Evolutionary conservation across 2,888 invertebrate genomes (phyloP).

Genomic region (Noctua janthe): DNA sequence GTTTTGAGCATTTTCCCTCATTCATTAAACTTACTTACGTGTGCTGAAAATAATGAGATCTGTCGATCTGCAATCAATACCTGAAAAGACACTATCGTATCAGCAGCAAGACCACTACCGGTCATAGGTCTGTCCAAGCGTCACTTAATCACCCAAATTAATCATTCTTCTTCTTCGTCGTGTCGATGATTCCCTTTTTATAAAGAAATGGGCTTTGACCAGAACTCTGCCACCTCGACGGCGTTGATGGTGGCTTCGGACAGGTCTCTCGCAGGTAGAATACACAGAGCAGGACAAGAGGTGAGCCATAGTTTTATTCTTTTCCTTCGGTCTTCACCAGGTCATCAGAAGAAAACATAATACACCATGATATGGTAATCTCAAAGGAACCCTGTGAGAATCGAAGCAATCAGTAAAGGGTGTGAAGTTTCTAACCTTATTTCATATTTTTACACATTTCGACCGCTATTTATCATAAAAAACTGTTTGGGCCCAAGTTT

Average conservation of each 20-base stretch:
- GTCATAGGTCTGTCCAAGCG: background rate
- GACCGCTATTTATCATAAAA: constrained; percentile 50
- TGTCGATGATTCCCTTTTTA: background rate
- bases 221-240: background rate
- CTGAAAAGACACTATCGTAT: background rate
- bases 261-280: background rate
- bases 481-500: constrained; percentile 54
- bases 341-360: background rate
- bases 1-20: too few relatives aligned
- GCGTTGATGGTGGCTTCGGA: background rate
- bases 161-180: background rate
- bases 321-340: background rate
- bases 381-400: background rate
- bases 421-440: constrained; percentile 29
- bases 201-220: background rate
- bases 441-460: constrained; percentile 41
- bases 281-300: background rate
- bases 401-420: background rate
- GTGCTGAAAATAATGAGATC: too few relatives aligned
- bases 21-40: background rate
- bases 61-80: background rate
- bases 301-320: background rate
- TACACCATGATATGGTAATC: background rate
- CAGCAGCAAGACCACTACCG: background rate
- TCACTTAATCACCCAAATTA: background rate